These are phyloP conservation scores for Coracias cyanogaster DNA, from an alignment of 2,797 vertebrate species.

Conservation along the genomic window DNA sequence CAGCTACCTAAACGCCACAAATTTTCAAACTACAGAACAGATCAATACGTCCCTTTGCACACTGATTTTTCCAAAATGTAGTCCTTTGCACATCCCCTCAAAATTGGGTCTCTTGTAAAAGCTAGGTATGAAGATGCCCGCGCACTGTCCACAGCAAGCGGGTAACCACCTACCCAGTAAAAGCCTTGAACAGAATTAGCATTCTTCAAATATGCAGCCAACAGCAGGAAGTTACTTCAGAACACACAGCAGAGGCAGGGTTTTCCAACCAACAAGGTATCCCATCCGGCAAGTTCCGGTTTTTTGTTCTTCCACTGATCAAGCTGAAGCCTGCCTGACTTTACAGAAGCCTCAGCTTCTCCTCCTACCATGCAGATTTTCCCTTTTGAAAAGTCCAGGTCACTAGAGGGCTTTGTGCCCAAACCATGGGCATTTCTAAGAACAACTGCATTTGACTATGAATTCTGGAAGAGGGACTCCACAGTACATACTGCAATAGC, in stretches of 20 bases:
- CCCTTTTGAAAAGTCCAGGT: neutral
- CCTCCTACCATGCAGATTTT: neutral
- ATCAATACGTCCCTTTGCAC: neutral
- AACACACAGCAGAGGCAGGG: neutral
- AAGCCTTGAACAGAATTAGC: neutral
- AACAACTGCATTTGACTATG: neutral
- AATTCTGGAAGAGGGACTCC: neutral
- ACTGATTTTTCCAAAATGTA: neutral
- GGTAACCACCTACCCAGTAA: neutral
- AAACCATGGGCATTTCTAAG: neutral
- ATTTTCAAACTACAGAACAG: neutral
- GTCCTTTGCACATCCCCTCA: neutral
- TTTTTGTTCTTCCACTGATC: neutral
- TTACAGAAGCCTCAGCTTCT: neutral
- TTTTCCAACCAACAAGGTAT: neutral
- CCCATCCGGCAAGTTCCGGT: neutral
- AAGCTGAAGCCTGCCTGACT: neutral
- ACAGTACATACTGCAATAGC: neutral
- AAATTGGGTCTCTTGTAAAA: neutral
- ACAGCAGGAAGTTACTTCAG: neutral
- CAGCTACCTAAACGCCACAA: neutral
- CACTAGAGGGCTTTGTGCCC: neutral
- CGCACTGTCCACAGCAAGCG: neutral
- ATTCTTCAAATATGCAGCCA: neutral
- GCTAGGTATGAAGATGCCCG: neutral